Evolutionary conservation across 2,797 vertebrate genomes (phyloP).

Genomic region (Anableps anableps): DNA sequence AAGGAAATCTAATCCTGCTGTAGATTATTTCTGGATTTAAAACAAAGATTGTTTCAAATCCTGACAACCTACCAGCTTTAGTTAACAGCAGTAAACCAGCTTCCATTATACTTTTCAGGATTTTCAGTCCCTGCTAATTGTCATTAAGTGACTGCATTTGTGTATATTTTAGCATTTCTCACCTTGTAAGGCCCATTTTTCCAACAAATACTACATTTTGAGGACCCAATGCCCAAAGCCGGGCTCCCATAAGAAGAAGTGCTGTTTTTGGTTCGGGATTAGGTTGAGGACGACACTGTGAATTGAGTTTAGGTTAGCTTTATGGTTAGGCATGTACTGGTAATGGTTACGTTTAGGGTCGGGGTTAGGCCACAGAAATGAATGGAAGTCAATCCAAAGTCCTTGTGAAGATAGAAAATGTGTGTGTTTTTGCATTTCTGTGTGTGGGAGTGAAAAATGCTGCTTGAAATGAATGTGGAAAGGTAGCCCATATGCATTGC

Average conservation of each 20-base stretch:
- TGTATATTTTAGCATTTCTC: neutral
- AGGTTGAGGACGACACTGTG: too few relatives aligned
- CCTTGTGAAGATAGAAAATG: neutral
- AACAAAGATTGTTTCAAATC: neutral
- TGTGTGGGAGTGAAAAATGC: conserved; percentile 24
- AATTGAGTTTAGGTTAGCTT: neutral
- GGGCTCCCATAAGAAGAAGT: neutral
- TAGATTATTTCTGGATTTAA: conserved; percentile 14
- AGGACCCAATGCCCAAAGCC: too few relatives aligned
- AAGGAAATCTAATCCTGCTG: conserved; percentile 15
- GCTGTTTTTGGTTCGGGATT: neutral
- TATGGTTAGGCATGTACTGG: neutral
- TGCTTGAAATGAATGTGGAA: neutral
- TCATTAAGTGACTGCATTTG: neutral
- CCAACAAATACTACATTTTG: too few relatives aligned
- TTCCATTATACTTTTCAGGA: neutral
- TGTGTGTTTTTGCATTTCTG: neutral
- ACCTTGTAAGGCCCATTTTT: neutral
- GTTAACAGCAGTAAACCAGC: conserved; percentile 2
- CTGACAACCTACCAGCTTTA: neutral
- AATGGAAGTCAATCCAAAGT: neutral
- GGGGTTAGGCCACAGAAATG: neutral
- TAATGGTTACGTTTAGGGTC: neutral
- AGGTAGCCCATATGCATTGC: neutral
- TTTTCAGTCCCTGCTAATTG: neutral